phyloP scores from a whole-genome alignment of 64 coral and sea anemone genomes.

The Acropora tenuis region DNA sequence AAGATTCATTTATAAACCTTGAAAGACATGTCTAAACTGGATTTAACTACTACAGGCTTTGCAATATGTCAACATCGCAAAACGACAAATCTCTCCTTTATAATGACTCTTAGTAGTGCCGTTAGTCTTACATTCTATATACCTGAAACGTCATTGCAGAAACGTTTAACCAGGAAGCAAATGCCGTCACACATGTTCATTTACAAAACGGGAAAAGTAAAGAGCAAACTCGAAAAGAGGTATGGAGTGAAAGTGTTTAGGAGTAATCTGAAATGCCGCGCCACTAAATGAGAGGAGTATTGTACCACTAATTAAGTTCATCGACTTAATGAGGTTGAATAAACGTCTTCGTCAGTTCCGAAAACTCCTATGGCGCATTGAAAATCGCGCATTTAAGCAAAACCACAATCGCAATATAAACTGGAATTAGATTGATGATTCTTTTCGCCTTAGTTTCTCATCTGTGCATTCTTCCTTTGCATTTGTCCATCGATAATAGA shows the following conservation, averaged over 20 bases:
- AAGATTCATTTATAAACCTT: no score
- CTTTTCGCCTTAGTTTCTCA: no score
- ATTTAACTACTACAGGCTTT: no score
- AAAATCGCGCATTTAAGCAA: no score
- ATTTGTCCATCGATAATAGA: background rate
- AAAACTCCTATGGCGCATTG: no score
- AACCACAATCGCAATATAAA: background rate
- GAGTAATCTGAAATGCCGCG: background rate
- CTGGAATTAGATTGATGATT: no score
- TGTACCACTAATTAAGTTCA: no score
- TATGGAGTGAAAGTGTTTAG: background rate
- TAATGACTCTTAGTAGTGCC: no score
- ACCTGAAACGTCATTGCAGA: background rate
- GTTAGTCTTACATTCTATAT: background rate
- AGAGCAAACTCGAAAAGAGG: background rate
- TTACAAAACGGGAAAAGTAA: constrained; percentile 3
- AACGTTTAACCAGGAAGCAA: background rate
- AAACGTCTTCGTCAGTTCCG: no score
- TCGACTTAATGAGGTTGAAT: no score
- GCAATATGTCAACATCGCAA: background rate
- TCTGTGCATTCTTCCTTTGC: background rate
- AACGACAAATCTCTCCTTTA: background rate
- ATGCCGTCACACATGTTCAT: constrained; percentile 10
- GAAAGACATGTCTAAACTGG: no score
- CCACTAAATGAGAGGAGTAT: no score